Evolutionary conservation across 1,140 invertebrate species (phyloP).

Genomic region (Apocrypta bakeri): DNA sequence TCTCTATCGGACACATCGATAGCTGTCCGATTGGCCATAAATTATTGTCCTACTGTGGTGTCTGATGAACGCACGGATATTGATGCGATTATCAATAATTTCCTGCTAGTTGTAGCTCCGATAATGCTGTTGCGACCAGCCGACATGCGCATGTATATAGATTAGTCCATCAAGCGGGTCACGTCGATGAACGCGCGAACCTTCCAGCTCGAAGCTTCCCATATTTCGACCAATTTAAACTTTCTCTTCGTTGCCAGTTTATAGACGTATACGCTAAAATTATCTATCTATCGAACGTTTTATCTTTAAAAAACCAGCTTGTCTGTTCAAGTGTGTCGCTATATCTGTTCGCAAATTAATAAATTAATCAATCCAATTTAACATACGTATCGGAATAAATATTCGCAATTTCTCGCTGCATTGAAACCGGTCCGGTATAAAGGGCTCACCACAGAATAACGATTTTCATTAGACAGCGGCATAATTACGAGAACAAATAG

Average conservation of each 20-base stretch:
- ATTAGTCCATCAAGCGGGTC: constrained; percentile 24
- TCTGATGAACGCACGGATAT: constrained; percentile 68
- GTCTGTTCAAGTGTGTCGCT: no score
- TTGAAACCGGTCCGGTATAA: neutral
- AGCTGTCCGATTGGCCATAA: constrained; percentile 65
- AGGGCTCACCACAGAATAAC: neutral
- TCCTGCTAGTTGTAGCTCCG: constrained; percentile 55
- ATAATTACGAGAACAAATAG: neutral
- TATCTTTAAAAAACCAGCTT: no score
- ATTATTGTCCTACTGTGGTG: constrained; percentile 61
- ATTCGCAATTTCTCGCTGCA: neutral
- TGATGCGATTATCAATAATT: constrained; percentile 72
- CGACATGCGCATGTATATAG: constrained; percentile 22
- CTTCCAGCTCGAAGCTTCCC: constrained; percentile 27
- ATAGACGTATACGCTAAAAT: no score
- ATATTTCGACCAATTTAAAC: constrained; percentile 44
- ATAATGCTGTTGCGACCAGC: constrained; percentile 48
- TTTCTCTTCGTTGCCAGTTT: constrained; percentile 1
- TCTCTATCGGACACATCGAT: constrained; percentile 57
- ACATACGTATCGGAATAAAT: no score
- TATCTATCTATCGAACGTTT: no score
- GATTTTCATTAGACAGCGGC: neutral
- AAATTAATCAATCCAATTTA: no score
- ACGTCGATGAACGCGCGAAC: constrained; percentile 43
- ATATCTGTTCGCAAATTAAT: no score